phyloP scores from a whole-genome alignment of 2,113 vertebrate genomes.

The Campylorhamphus procurvoides region DNA sequence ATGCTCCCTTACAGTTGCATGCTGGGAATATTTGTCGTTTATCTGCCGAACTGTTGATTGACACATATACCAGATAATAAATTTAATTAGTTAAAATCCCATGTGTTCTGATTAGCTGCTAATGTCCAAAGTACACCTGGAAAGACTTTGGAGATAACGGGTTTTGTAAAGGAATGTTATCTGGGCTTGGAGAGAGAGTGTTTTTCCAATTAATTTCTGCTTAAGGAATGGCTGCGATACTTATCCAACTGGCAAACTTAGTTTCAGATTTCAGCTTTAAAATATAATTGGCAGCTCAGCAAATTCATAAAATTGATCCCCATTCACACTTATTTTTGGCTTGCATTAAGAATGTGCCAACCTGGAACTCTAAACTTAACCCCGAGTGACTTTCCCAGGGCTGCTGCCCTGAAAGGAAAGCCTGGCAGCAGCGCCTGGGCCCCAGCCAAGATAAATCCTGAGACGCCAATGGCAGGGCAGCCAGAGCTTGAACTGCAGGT shows the following conservation, averaged over 20 bases:
- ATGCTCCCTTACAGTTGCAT: neutral
- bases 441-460: slow-evolving; percentile 37
- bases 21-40: neutral
- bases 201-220: slow-evolving; percentile 42
- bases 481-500: neutral
- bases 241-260: neutral
- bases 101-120: neutral
- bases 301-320: slow-evolving; percentile 66
- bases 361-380: slow-evolving; percentile 64
- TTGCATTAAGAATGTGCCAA: slow-evolving; percentile 60
- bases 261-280: slow-evolving; percentile 62
- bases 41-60: neutral
- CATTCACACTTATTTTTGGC: slow-evolving; percentile 67
- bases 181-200: neutral
- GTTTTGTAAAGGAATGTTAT: neutral
- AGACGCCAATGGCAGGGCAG: neutral
- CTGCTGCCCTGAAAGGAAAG: slow-evolving; percentile 16
- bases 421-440: slow-evolving; percentile 35
- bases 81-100: neutral
- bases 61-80: neutral
- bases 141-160: neutral
- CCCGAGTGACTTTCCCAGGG: slow-evolving; percentile 53
- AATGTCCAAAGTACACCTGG: neutral
- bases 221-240: neutral
- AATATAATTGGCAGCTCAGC: slow-evolving; percentile 71